Base-by-base conservation (phyloP, 2,888 invertebrate species). In the Choreutis nemorana region DNA sequence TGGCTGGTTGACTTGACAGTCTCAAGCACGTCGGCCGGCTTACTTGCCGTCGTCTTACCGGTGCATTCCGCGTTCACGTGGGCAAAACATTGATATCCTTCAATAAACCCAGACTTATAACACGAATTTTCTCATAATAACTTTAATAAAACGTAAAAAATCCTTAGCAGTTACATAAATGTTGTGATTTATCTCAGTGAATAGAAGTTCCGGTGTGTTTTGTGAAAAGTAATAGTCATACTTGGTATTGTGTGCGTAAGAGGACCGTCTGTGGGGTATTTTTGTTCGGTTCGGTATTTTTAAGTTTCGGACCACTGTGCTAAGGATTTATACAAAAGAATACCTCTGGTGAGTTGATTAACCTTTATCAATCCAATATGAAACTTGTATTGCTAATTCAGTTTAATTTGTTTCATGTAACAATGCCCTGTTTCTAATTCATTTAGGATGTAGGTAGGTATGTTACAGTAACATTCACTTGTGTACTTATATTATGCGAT, bases 1-100 rank as follows among this genome's bases (percentile, higher is more conserved):
- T 68, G 63, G 66, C 56, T 50, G 46, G 45, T 57, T n/a, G n/a
- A n/a, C n/a, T 65, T 70, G 71, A 70, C 70, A 66, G 65, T 64
- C n/a, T 55, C 54, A 57, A 49, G 52, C 60, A 54, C 54, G 61
- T 49, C 50, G 50, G 53, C 49, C 56, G 60, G 53, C 9, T 9
- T 23, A 6, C 1, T 2, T 3, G n/a, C 13, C 11, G 13, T n/a
- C 24, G 24, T 11, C 7, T 53, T 42, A 50, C 51, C 55, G 59
- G 54, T 45, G 41, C 53, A 51, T 57, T 51, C 51, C 44, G 31
- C 29, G 28, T 52, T 64, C 71, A 67, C 70, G 72, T 70, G 68
- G 48, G 42, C 34, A 44, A 42, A 45, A 49, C 35, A 48, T n/a
- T n/a, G n/a, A n/a, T n/a, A n/a, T n/a, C n/a, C n/a, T n/a, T n/a